Evolutionary conservation across 1,140 invertebrate genomes (phyloP).

Genomic region (Pachypeltis micranthus): DNA sequence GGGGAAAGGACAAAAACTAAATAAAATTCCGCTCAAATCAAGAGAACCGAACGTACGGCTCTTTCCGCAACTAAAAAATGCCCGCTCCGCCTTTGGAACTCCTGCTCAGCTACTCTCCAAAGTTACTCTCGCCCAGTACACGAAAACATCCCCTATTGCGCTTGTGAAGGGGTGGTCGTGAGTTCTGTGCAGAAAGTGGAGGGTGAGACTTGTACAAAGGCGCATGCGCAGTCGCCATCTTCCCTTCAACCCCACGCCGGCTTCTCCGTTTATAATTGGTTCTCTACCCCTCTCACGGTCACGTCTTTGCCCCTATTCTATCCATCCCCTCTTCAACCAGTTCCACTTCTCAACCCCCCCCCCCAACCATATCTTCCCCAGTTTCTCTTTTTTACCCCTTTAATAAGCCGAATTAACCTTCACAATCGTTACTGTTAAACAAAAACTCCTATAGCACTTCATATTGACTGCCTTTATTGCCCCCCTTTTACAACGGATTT

Average conservation of each 20-base stretch:
- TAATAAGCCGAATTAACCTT: conserved; percentile 4
- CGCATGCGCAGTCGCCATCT: conserved; percentile 7
- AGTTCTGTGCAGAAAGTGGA: background rate
- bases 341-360: background rate
- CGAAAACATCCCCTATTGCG: background rate
- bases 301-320: background rate
- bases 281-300: background rate
- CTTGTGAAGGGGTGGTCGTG: background rate
- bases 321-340: background rate
- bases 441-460: background rate
- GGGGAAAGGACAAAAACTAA: background rate
- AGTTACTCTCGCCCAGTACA: background rate
- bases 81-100: background rate
- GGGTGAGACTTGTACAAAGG: no score
- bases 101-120: background rate
- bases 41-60: background rate
- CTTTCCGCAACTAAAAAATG: background rate
- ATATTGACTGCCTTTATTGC: background rate
- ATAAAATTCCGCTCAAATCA: background rate
- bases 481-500: background rate
- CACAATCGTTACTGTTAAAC: background rate
- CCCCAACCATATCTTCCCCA: background rate
- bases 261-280: background rate
- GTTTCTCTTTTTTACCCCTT: background rate
- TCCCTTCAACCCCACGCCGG: background rate